Conservation (phyloP, 2,797 vertebrate species). For the Phrynocephalus vlangalii region DNA sequence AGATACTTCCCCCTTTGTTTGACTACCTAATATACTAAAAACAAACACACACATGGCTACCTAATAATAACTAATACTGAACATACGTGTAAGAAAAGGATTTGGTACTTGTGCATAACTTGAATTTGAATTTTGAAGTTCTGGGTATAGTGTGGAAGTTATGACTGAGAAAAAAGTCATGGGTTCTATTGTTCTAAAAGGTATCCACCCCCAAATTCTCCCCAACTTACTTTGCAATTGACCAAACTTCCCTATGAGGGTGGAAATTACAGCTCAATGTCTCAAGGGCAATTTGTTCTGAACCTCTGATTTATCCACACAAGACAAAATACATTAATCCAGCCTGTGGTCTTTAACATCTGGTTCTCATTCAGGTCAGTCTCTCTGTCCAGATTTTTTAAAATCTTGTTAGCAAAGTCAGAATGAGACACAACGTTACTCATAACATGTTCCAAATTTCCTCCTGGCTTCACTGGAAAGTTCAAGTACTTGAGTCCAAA, state of each 20-base stretch:
- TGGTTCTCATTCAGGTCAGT: constrained; percentile 6
- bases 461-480: background rate
- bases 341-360: constrained; percentile 4
- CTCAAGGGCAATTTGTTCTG: background rate
- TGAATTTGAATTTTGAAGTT: too few species aligned
- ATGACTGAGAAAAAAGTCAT: background rate
- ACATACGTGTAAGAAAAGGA: too few species aligned
- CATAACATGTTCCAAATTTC: background rate
- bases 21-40: too few species aligned
- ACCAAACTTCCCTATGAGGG: background rate
- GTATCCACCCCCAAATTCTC: too few species aligned
- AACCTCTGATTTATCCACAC: background rate
- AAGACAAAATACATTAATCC: background rate
- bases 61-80: too few species aligned
- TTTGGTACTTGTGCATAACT: too few species aligned
- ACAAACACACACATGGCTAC: too few species aligned
- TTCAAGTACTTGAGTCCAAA: background rate
- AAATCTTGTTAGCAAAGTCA: background rate
- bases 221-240: background rate
- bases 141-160: too few species aligned
- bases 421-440: background rate
- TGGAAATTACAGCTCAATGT: background rate
- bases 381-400: background rate
- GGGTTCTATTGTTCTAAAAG: too few species aligned
- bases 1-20: too few species aligned